Conservation (phyloP, 2,888 invertebrate species). For the Drosophila gaucha region DNA sequence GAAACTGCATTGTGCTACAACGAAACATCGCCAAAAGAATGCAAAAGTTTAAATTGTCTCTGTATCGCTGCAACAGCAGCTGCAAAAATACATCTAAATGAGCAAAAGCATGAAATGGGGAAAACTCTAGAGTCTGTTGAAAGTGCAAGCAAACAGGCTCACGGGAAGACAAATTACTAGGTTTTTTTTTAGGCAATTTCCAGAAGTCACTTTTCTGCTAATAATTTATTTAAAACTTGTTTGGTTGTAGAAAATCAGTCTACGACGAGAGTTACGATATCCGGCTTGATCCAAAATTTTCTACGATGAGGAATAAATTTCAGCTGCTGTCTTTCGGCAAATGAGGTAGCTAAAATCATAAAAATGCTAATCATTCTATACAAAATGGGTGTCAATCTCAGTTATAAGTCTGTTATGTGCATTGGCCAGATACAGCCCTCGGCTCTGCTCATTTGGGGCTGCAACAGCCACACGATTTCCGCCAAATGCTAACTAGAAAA, state of each 20-base stretch:
- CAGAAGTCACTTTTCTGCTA: too few relatives aligned
- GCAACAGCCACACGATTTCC: slow-evolving; percentile 64
- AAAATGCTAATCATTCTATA: neutral
- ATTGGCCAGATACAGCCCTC: slow-evolving; percentile 9
- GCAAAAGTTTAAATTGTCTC: slow-evolving; percentile 48
- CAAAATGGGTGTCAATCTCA: slow-evolving; percentile 6
- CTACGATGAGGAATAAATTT: neutral
- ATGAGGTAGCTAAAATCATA: neutral
- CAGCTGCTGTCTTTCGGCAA: neutral
- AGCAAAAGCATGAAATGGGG: neutral
- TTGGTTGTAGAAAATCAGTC: too few relatives aligned
- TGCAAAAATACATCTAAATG: slow-evolving; percentile 9
- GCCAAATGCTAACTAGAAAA: slow-evolving; percentile 55
- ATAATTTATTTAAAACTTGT: too few relatives aligned
- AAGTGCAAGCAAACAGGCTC: too few relatives aligned
- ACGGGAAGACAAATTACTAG: too few relatives aligned
- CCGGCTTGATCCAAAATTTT: too few relatives aligned
- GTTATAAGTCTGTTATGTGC: slow-evolving; percentile 8
- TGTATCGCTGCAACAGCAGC: slow-evolving; percentile 16
- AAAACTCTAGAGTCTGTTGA: neutral
- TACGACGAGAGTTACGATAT: too few relatives aligned
- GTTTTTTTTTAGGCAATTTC: too few relatives aligned
- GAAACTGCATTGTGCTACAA: neutral
- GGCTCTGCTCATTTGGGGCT: slow-evolving; percentile 29
- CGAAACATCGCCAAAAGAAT: slow-evolving; percentile 3